Evolutionary conservation across 2,797 vertebrate genomes (phyloP).

Genomic region (Clarias fuscus): DNA sequence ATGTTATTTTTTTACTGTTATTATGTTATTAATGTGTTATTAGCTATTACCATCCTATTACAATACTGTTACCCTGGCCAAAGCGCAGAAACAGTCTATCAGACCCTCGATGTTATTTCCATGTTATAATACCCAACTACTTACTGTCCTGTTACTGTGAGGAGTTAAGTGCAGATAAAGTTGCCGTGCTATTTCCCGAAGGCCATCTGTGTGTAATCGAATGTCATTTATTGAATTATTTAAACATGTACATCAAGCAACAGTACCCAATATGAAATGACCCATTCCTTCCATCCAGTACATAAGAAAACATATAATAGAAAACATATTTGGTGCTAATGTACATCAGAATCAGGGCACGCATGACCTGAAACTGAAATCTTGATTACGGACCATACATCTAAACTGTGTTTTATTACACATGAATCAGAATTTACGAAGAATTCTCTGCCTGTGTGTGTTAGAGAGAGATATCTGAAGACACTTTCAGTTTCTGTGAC

Average conservation of each 20-base stretch:
- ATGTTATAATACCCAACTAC: too few relatives aligned
- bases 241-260: background rate
- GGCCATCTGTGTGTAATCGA: background rate
- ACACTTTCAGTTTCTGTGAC: constrained; percentile 80
- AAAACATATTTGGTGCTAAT: background rate
- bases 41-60: background rate
- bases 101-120: too few relatives aligned
- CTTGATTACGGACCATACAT: background rate
- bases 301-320: background rate
- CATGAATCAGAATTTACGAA: background rate
- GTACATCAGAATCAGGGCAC: background rate
- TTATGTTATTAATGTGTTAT: background rate
- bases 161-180: too few relatives aligned
- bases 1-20: background rate
- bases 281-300: background rate
- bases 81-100: background rate
- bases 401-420: background rate
- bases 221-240: background rate
- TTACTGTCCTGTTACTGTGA: too few relatives aligned
- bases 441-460: background rate
- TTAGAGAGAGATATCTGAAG: constrained; percentile 86
- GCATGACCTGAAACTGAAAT: background rate
- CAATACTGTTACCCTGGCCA: background rate
- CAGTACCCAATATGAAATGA: background rate
- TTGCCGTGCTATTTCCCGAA: too few relatives aligned